phyloP scores from a whole-genome alignment of 2,888 invertebrate species.

The Molanna angustata region DNA sequence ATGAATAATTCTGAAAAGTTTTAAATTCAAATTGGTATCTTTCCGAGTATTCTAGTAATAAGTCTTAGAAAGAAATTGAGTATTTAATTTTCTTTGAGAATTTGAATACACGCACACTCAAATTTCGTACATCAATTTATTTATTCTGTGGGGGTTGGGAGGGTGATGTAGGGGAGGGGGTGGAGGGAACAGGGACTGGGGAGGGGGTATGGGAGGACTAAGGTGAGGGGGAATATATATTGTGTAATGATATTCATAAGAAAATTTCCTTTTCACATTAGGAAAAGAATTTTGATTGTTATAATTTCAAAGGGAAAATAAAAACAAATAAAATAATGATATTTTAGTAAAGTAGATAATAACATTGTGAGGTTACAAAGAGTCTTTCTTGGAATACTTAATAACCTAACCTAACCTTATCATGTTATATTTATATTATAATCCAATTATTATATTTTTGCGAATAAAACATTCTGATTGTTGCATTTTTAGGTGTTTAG shows the following conservation, averaged over 20 bases:
- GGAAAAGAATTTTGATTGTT: slow-evolving; percentile 5
- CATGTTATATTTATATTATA: no score
- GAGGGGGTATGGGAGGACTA: no score
- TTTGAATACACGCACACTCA: slow-evolving; percentile 2
- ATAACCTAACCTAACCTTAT: no score
- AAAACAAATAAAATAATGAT: neutral
- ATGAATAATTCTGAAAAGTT: slow-evolving; percentile 31
- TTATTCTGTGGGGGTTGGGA: neutral
- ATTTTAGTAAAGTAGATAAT: no score
- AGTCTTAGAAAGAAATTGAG: slow-evolving; percentile 26
- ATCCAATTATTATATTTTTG: no score
- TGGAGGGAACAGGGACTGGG: no score
- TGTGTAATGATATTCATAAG: slow-evolving; percentile 4
- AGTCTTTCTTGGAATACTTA: no score
- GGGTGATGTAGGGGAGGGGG: neutral
- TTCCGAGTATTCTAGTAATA: slow-evolving; percentile 23
- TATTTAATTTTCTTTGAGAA: slow-evolving; percentile 26
- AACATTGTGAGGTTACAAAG: no score
- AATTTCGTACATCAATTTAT: neutral
- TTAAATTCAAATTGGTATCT: slow-evolving; percentile 31
- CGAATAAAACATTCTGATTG: no score
- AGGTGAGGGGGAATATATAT: neutral
- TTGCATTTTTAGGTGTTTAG: no score
- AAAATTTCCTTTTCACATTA: slow-evolving; percentile 7
- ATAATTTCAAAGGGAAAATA: slow-evolving; percentile 1